Percentiles rank a stretch among this genome's conserved stretches.
phyloP scores from a whole-genome alignment of 2,113 vertebrate genomes.

The Pica pica region DNA sequence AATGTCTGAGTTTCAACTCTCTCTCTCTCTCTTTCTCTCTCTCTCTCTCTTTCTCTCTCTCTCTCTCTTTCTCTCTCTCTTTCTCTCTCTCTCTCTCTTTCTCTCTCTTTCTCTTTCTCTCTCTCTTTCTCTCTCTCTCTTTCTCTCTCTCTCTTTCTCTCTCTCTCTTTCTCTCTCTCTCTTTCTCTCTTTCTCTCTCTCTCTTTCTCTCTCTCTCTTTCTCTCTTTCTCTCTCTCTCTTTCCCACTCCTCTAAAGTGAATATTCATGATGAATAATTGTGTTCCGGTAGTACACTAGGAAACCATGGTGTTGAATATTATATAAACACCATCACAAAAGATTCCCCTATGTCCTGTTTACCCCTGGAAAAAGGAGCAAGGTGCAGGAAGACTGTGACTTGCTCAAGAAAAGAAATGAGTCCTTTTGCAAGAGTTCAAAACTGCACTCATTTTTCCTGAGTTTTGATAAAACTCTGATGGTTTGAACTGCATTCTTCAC shows the following conservation, averaged over 20 bases:
- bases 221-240: neutral
- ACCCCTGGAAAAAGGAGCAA: neutral
- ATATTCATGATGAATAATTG: neutral
- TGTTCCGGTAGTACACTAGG: neutral
- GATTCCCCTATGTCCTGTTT: neutral
- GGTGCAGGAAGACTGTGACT: neutral
- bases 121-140: too few relatives aligned
- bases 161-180: neutral
- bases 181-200: neutral
- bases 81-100: too few relatives aligned
- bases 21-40: neutral
- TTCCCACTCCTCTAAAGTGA: neutral
- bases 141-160: neutral
- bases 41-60: neutral
- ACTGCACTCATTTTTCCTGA: neutral
- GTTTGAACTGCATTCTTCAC: neutral
- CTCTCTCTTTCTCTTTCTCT: too few relatives aligned
- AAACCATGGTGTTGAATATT: neutral
- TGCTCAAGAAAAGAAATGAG: neutral
- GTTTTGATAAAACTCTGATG: neutral
- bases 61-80: neutral
- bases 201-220: neutral
- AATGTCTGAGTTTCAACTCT: neutral
- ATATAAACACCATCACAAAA: neutral
- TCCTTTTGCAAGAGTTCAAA: neutral